Evolutionary conservation across 2,797 vertebrate genomes (phyloP).

Genomic region (Eulemur mongoz): DNA sequence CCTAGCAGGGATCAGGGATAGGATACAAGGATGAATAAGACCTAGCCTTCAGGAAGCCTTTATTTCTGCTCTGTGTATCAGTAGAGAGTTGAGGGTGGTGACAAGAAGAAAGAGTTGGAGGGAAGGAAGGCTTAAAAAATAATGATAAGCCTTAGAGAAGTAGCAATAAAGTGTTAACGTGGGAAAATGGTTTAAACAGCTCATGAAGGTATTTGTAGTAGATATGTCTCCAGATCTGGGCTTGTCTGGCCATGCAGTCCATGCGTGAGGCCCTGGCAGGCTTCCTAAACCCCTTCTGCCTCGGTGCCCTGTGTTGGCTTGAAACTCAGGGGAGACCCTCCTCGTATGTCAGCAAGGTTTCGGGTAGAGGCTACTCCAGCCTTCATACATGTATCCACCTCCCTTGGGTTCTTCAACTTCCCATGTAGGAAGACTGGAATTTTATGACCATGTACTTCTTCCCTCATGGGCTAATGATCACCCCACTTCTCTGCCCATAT

Average conservation of each 20-base stretch:
- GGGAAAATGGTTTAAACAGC: background rate
- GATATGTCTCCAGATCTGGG: background rate
- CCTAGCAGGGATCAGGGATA: background rate
- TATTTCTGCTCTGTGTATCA: background rate
- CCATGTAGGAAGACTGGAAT: background rate
- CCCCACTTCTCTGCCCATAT: background rate
- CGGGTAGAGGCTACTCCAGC: background rate
- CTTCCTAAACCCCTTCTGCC: background rate
- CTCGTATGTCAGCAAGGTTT: background rate
- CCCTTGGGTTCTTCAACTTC: background rate
- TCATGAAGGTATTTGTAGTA: background rate
- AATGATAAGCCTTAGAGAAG: background rate
- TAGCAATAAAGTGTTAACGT: background rate
- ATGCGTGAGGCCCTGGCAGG: background rate
- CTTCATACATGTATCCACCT: background rate
- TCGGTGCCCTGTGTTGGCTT: accelerated
- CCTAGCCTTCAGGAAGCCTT: background rate
- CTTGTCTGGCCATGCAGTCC: background rate
- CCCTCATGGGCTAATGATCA: accelerated
- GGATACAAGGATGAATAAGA: background rate
- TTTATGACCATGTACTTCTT: background rate
- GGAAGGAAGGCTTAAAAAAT: background rate
- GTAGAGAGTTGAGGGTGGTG: background rate
- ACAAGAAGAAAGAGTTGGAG: background rate
- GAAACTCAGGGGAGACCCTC: background rate